Evolutionary conservation across 2,797 vertebrate genomes (phyloP).

Genomic region (Labroides dimidiatus): DNA sequence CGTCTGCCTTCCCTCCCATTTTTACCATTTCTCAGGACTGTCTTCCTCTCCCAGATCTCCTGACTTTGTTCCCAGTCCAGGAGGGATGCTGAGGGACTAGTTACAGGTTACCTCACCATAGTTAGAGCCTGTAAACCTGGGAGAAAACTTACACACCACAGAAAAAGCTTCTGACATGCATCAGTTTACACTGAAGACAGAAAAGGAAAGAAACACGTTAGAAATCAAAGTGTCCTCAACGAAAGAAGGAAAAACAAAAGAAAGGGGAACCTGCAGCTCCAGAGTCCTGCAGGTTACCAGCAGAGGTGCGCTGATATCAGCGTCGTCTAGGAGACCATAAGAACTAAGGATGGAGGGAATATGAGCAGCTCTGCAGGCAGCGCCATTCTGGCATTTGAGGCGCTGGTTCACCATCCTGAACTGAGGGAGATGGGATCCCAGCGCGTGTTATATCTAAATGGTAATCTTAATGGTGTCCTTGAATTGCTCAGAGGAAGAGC

Average conservation of each 20-base stretch:
- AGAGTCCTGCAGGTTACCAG: too few relatives aligned
- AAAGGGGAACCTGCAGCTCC: too few relatives aligned
- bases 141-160: not conserved
- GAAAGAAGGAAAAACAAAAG: too few relatives aligned
- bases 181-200: too few relatives aligned
- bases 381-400: not conserved
- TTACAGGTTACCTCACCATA: slow-evolving; percentile 37
- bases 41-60: not conserved
- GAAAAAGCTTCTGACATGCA: too few relatives aligned
- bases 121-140: slow-evolving; percentile 39
- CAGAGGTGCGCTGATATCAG: not conserved
- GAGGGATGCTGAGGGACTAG: slow-evolving; percentile 2
- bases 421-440: not conserved
- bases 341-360: slow-evolving; percentile 29
- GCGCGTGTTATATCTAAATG: slow-evolving; percentile 45
- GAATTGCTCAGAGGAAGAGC: slow-evolving; percentile 6
- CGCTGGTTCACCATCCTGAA: not conserved
- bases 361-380: not conserved
- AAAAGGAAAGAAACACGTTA: not conserved
- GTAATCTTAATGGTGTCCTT: slow-evolving; percentile 44
- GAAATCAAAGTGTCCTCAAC: too few relatives aligned
- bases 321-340: not conserved
- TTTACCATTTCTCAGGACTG: not conserved
- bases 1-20: not conserved
- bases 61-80: not conserved